Evolutionary conservation across 2,113 vertebrate genomes (phyloP).

Genomic region (Calyptommatus sinebrachiatus): DNA sequence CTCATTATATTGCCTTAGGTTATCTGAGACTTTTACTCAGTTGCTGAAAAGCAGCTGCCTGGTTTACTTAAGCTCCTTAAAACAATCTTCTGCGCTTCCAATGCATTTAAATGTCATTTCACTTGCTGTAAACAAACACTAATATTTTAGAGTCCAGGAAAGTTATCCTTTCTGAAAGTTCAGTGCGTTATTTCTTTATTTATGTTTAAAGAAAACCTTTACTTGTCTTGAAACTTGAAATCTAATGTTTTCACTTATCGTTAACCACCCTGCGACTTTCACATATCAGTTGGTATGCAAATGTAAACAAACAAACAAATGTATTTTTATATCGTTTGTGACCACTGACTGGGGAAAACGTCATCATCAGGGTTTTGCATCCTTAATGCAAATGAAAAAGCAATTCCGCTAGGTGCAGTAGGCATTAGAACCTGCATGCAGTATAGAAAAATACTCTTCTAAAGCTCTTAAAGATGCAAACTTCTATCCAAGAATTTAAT

Average conservation of each 20-base stretch:
- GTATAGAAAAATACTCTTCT: too few relatives aligned
- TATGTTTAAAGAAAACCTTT: slow-evolving; percentile 17
- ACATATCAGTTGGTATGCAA: not conserved
- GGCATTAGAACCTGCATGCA: too few relatives aligned
- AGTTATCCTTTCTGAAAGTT: slow-evolving; percentile 29
- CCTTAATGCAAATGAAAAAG: too few relatives aligned
- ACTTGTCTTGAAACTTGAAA: slow-evolving; percentile 21
- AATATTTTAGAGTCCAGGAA: slow-evolving; percentile 50
- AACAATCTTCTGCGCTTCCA: slow-evolving; percentile 35
- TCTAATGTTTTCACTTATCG: slow-evolving; percentile 17
- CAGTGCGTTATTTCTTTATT: slow-evolving; percentile 25
- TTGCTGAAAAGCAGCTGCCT: slow-evolving; percentile 54
- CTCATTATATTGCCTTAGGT: slow-evolving; percentile 55
- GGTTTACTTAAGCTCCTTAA: slow-evolving; percentile 38
- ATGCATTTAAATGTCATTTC: slow-evolving; percentile 62
- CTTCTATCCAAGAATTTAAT: too few relatives aligned
- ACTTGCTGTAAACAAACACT: slow-evolving; percentile 47
- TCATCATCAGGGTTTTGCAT: too few relatives aligned
- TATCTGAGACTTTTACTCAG: slow-evolving; percentile 59
- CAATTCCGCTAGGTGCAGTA: too few relatives aligned
- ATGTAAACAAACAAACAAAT: too few relatives aligned
- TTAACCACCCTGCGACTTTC: slow-evolving; percentile 24
- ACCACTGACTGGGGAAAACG: too few relatives aligned
- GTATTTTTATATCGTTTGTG: too few relatives aligned
- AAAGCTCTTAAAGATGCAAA: too few relatives aligned